Base-by-base conservation (phyloP, 1,140 invertebrate genomes). In the Sitophilus oryzae region DNA sequence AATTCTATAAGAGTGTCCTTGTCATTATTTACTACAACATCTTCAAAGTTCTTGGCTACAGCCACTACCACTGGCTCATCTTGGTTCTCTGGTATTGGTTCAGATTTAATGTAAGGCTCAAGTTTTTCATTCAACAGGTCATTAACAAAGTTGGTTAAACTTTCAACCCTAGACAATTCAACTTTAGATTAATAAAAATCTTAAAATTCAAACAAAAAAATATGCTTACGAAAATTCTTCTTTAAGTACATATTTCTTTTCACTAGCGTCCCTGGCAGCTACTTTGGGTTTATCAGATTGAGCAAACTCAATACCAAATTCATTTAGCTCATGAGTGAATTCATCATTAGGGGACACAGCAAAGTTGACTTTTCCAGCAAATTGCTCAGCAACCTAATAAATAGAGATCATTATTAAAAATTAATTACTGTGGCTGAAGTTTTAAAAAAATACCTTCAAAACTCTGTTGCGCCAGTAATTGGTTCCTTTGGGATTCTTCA, bases 391-490 rank as follows among this genome's bases (percentile, higher is more conserved):
- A 36, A 97, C 92, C 75, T 78, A 55, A 15, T 50, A 53, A 49
- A 38, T 16, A 6, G n/a, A 38, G 18, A 38, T 16, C 6, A 11
- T 38, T 38, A 14, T 6, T 38, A 6, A 44, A 44, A 20, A 20
- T n/a, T 19, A 15, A 4, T 5, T 2, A 44, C n/a, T n/a, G n/a
- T n/a, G n/a, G n/a, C n/a, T n/a, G n/a, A n/a, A n/a, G n/a, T n/a
- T n/a, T n/a, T n/a, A n/a, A n/a, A 50, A 50, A 16, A 22, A 46
- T 64, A 77, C 77, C 79, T 98, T 97, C 51, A 96, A 77, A 22
- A 97, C 83, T 60, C 93, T 83, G 77, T 99, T 99, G 65, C 96
- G 86, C 94, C 96, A 99, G 77, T 99, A 99, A 75, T 99, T 98
- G n/a, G 96, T 98, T 35, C 93, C 89, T 73, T 99, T 99, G 8